Evolutionary conservation across 2,797 vertebrate species (phyloP).

Genomic region (Lemur catta): DNA sequence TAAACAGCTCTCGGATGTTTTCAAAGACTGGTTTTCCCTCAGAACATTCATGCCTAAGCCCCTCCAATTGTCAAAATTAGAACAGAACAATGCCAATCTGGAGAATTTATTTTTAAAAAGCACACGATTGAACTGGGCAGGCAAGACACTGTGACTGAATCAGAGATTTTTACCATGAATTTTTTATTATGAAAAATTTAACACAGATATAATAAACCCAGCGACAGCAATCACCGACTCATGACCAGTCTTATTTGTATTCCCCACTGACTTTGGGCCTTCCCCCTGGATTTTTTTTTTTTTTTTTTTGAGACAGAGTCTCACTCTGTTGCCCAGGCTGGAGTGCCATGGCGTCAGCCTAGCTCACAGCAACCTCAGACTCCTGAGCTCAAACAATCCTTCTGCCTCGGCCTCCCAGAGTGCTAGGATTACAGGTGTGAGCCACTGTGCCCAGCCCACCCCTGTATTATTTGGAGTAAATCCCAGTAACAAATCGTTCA

Average conservation of each 20-base stretch:
- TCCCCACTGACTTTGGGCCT: neutral
- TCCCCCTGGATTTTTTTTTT: neutral
- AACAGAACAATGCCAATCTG: neutral
- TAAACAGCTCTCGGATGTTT: neutral
- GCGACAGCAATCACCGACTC: too few species aligned
- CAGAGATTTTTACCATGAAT: neutral
- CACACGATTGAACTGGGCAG: neutral
- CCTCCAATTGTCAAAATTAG: constrained; percentile 38
- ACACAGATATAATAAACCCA: neutral
- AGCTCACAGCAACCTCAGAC: neutral
- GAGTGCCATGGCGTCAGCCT: neutral
- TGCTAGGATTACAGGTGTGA: neutral
- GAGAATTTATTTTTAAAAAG: constrained; percentile 17
- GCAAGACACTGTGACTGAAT: neutral
- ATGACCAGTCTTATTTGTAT: neutral
- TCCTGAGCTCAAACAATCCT: neutral
- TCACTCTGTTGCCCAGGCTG: too few species aligned
- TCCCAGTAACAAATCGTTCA: neutral
- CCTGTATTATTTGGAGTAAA: neutral
- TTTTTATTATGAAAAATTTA: neutral
- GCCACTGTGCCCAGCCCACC: too few species aligned
- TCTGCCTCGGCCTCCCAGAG: neutral
- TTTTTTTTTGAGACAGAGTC: too few species aligned
- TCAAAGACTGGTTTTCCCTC: neutral
- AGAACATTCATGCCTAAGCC: neutral